These are phyloP conservation scores for Ellobium chinense DNA, from an alignment of 2,888 invertebrate genomes.

Conservation along the genomic window DNA sequence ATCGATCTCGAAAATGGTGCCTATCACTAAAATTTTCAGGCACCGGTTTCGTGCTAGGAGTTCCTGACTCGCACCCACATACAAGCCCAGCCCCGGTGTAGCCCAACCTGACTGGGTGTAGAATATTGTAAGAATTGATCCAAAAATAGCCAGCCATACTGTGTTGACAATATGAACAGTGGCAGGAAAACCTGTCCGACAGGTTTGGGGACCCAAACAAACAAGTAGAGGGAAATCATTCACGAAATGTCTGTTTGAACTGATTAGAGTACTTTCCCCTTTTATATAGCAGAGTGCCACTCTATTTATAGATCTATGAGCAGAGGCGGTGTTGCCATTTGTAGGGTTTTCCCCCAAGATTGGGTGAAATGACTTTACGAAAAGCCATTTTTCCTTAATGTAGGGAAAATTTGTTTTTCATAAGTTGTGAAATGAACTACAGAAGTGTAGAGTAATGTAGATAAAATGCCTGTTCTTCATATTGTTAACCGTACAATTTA, in stretches of 20 bases:
- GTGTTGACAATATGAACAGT: not conserved
- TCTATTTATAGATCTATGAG: too few species aligned
- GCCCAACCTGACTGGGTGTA: slow-evolving; percentile 18
- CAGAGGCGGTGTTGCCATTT: not conserved
- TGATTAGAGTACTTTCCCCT: too few species aligned
- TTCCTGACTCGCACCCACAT: slow-evolving; percentile 5
- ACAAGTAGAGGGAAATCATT: slow-evolving; percentile 30
- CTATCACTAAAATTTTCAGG: not conserved
- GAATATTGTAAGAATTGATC: not conserved
- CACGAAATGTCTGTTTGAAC: too few species aligned
- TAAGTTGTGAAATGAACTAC: too few species aligned
- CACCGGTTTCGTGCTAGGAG: not conserved
- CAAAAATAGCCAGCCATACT: slow-evolving; percentile 53
- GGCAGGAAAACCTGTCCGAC: slow-evolving; percentile 47
- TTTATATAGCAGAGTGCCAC: too few species aligned
- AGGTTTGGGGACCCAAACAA: slow-evolving; percentile 34
- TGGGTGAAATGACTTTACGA: too few species aligned
- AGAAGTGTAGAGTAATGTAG: too few species aligned
- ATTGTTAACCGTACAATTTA: too few species aligned
- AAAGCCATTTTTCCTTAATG: too few species aligned
- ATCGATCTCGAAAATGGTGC: not conserved
- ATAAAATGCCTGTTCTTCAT: too few species aligned
- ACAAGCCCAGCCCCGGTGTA: slow-evolving; percentile 30
- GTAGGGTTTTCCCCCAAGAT: not conserved
- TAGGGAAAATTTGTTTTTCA: too few species aligned